These are phyloP conservation scores for Noctua janthe DNA, from an alignment of 2,888 invertebrate species.

Conservation along the genomic window DNA sequence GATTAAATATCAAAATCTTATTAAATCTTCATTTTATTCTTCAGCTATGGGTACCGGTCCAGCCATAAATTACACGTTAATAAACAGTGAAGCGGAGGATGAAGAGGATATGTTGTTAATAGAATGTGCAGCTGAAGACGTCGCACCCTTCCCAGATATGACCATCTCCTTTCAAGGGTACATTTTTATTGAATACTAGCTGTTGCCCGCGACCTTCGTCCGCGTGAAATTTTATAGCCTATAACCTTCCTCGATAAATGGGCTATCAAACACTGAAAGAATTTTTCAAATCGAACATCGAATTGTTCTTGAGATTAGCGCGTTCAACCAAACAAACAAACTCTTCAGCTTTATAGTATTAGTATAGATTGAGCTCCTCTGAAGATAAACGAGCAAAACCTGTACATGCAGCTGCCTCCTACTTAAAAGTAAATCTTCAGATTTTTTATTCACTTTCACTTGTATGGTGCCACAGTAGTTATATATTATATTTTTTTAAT, in stretches of 20 bases:
- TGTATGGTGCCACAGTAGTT: neutral
- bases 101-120: slow-evolving; percentile 72
- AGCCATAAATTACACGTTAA: slow-evolving; percentile 73
- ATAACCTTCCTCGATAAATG: no score
- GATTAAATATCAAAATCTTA: neutral
- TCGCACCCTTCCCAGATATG: slow-evolving; percentile 81
- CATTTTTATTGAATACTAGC: slow-evolving; percentile 33
- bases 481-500: neutral
- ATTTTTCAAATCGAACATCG: no score
- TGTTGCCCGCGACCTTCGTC: no score
- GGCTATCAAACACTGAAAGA: no score
- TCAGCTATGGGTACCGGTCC: slow-evolving; percentile 81
- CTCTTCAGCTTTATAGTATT: no score
- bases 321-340: no score
- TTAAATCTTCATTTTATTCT: slow-evolving; percentile 29
- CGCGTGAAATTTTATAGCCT: no score
- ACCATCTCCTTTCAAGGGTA: slow-evolving; percentile 77
- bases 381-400: neutral
- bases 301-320: no score
- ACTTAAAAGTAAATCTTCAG: neutral
- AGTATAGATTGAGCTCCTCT: neutral
- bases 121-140: slow-evolving; percentile 77
- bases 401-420: neutral
- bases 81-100: slow-evolving; percentile 73
- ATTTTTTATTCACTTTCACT: neutral